phyloP scores from a whole-genome alignment of 1,140 invertebrate genomes.

The Drosophila sturtevanti region DNA sequence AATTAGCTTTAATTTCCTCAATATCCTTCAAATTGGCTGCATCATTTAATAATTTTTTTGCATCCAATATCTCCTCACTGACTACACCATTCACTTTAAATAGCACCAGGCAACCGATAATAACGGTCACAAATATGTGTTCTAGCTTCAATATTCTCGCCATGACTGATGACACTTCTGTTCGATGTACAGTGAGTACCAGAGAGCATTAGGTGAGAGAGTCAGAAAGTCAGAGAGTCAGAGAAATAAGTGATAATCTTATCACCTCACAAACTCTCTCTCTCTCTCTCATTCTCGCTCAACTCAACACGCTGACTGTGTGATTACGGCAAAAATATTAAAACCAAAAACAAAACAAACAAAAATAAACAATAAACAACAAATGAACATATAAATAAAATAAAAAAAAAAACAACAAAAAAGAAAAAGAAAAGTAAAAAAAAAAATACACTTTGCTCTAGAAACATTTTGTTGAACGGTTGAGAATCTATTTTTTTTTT shows the following conservation, averaged over 20 bases:
- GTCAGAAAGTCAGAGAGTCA: background rate
- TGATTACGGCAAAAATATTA: conserved; percentile 25
- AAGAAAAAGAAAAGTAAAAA: too few relatives aligned
- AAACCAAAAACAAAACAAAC: conserved; percentile 3
- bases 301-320: too few relatives aligned
- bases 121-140: background rate
- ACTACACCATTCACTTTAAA: background rate
- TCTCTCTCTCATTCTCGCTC: background rate
- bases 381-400: background rate
- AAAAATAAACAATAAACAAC: background rate
- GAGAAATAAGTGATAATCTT: conserved; percentile 17
- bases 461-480: background rate
- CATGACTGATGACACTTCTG: conserved; percentile 18
- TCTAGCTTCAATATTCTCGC: conserved; percentile 16
- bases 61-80: background rate
- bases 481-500: background rate
- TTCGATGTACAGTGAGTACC: background rate
- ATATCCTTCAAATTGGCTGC: conserved; percentile 32
- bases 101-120: background rate
- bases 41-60: conserved; percentile 15
- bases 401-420: background rate
- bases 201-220: background rate
- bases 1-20: conserved; percentile 41
- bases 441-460: conserved; percentile 1
- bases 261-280: conserved; percentile 11